phyloP scores from a whole-genome alignment of 2,888 invertebrate genomes.

The Drosophila nigritarsus region DNA sequence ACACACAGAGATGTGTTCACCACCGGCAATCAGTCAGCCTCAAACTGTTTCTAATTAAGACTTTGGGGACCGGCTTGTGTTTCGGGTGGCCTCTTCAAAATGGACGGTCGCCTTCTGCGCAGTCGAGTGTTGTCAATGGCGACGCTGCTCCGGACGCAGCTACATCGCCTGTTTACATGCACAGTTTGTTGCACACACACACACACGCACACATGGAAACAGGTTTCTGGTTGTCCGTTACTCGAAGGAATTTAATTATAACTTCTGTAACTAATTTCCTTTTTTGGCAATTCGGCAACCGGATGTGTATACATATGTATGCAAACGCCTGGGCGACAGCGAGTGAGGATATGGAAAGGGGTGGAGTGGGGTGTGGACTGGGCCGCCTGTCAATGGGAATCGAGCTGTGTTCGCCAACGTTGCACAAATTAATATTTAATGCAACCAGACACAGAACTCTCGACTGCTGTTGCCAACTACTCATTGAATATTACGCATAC shows the following conservation, averaged over 20 bases:
- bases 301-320: constrained; percentile 52
- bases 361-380: constrained; percentile 8
- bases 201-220: constrained; percentile 11
- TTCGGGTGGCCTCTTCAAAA: constrained; percentile 43
- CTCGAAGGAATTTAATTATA: constrained; percentile 77
- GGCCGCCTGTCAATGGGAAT: constrained; percentile 12
- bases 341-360: neutral
- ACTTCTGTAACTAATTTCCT: constrained; percentile 80
- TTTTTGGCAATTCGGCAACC: constrained; percentile 66
- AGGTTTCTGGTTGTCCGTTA: constrained; percentile 43
- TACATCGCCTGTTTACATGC: constrained; percentile 68
- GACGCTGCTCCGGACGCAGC: constrained; percentile 46
- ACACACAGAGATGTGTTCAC: constrained; percentile 15
- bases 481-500: constrained; percentile 75
- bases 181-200: constrained; percentile 60
- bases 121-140: constrained; percentile 61
- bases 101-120: constrained; percentile 40
- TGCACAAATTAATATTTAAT: constrained; percentile 77
- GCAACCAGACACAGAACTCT: constrained; percentile 52
- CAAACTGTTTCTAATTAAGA: constrained; percentile 79
- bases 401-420: constrained; percentile 40
- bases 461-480: constrained; percentile 56
- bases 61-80: constrained; percentile 31
- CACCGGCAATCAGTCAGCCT: constrained; percentile 72
- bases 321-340: neutral